Conservation (phyloP, 2,888 invertebrate species). For the Entomobrya proxima region DNA sequence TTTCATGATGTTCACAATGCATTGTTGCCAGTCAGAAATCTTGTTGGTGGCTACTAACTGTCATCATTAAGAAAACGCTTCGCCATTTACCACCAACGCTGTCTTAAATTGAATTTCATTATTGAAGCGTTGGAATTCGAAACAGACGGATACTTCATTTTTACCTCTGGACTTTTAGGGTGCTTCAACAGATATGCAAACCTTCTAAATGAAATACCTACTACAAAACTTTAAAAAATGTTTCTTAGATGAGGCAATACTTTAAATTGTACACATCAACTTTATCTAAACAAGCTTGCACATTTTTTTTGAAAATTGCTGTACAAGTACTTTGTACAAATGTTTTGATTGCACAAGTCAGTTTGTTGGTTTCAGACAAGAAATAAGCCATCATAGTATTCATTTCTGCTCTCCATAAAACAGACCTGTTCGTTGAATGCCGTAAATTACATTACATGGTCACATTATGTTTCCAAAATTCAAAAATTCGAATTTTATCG, state of each 20-base stretch:
- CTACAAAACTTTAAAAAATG: too few species aligned
- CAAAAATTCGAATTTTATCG: too few species aligned
- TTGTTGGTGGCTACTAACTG: slow-evolving; percentile 30
- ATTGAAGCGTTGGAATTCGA: neutral
- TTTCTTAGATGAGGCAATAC: too few species aligned
- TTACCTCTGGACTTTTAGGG: neutral
- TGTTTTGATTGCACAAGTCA: neutral
- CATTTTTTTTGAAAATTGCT: too few species aligned
- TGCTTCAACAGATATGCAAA: neutral
- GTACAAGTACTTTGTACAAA: too few species aligned
- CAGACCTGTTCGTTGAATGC: neutral
- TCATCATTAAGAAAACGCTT: slow-evolving; percentile 13
- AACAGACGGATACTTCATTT: too few species aligned
- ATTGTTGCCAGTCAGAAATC: neutral
- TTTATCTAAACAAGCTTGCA: too few species aligned
- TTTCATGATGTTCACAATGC: neutral
- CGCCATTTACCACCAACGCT: slow-evolving; percentile 20
- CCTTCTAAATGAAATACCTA: too few species aligned
- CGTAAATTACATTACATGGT: neutral
- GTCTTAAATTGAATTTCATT: neutral
- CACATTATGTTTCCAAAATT: too few species aligned
- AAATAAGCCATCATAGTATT: neutral
- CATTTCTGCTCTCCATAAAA: neutral
- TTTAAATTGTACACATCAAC: too few species aligned
- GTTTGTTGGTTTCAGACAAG: neutral